Conservation (phyloP, 2,797 vertebrate genomes). For the Trachurus trachurus region DNA sequence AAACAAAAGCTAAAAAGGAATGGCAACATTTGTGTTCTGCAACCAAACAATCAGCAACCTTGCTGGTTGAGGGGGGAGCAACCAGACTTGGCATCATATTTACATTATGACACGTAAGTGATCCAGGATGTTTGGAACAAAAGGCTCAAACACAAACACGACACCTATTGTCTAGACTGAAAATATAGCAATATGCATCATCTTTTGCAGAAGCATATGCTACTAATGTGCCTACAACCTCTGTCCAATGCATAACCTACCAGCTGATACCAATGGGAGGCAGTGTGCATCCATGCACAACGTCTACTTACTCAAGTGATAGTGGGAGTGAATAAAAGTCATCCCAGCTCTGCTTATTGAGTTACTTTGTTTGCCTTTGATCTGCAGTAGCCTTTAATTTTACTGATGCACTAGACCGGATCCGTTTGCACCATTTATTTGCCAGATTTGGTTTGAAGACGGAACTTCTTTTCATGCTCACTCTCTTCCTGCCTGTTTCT, state of each 20-base stretch:
- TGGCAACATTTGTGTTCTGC: too few relatives aligned
- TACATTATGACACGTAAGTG: too few relatives aligned
- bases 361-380: slow-evolving; percentile 3
- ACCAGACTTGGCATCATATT: not conserved
- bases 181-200: not conserved
- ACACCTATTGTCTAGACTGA: not conserved
- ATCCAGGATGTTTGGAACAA: not conserved
- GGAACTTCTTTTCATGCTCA: not conserved
- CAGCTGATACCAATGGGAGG: slow-evolving; percentile 14
- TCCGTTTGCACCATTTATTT: not conserved
- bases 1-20: too few relatives aligned
- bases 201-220: not conserved
- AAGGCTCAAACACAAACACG: not conserved
- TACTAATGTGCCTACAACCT: slow-evolving; percentile 5
- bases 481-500: not conserved
- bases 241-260: not conserved
- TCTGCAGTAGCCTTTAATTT: not conserved
- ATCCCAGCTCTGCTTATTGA: not conserved
- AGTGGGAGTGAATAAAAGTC: slow-evolving; percentile 3
- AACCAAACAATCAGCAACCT: not conserved
- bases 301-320: not conserved
- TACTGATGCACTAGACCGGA: not conserved
- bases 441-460: not conserved
- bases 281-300: slow-evolving; percentile 14
- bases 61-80: too few relatives aligned